Conservation (phyloP, 2,888 invertebrate species). For the Pyrgus malvae region DNA sequence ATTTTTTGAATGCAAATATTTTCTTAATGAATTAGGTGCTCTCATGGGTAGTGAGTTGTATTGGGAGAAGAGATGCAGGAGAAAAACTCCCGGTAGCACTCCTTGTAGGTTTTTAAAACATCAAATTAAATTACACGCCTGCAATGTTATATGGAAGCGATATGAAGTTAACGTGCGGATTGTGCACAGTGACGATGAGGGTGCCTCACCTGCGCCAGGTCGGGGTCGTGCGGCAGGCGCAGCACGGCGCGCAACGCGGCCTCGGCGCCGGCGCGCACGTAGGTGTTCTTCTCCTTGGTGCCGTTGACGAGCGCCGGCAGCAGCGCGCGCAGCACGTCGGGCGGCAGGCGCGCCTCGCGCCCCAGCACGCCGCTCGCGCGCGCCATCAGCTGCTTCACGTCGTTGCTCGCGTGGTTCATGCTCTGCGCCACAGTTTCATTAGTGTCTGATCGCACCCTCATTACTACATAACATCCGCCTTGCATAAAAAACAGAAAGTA, state of each 20-base stretch:
- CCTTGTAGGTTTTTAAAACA: no score
- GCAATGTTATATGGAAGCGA: no score
- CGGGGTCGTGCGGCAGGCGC: conserved; percentile 88
- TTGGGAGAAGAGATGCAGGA: no score
- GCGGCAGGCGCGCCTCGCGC: conserved; percentile 52
- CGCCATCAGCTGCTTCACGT: conserved; percentile 95
- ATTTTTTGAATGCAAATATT: no score
- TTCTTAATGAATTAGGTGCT: no score
- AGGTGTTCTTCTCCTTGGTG: conserved; percentile 98
- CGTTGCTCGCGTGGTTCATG: conserved; percentile 96
- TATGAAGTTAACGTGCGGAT: neutral
- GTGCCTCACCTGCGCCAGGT: conserved; percentile 84
- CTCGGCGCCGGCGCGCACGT: conserved; percentile 97
- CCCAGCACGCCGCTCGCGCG: conserved; percentile 89
- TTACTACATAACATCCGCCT: no score
- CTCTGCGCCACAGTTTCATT: conserved; percentile 75
- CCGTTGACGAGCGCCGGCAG: conserved; percentile 98
- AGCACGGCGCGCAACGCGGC: conserved; percentile 93
- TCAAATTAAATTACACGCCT: no score
- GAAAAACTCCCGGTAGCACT: no score
- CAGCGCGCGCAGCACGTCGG: conserved; percentile 88
- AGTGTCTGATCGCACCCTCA: no score
- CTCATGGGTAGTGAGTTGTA: no score
- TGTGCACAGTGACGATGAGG: neutral
- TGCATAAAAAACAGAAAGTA: no score